These are phyloP conservation scores for Abrostola triplasia DNA, from an alignment of 2,888 invertebrate genomes.

Conservation along the genomic window DNA sequence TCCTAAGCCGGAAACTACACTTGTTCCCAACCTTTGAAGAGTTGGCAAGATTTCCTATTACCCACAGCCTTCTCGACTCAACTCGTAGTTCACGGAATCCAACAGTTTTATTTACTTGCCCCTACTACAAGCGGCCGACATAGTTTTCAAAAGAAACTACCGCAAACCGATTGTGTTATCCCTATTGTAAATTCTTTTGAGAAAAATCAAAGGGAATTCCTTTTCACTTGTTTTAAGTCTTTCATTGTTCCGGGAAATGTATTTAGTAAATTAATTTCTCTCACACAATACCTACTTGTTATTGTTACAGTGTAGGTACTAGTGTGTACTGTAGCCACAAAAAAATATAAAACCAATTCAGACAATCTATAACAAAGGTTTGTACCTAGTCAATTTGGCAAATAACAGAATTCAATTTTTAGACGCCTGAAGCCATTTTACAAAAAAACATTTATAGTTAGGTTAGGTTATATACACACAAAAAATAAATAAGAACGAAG, in stretches of 20 bases:
- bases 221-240: neutral
- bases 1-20: slow-evolving; percentile 65
- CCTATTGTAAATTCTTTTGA: slow-evolving; percentile 13
- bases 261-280: too few species aligned
- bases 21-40: slow-evolving; percentile 70
- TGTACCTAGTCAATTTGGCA: too few species aligned
- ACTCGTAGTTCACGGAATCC: slow-evolving; percentile 63
- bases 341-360: too few species aligned
- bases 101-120: slow-evolving; percentile 67
- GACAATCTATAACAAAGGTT: too few species aligned
- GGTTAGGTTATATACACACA: neutral
- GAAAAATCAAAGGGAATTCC: neutral
- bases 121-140: slow-evolving; percentile 49
- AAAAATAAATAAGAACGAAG: neutral
- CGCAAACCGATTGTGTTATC: slow-evolving; percentile 27
- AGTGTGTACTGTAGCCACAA: too few species aligned
- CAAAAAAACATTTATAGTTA: neutral
- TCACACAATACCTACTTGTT: too few species aligned
- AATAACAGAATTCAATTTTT: too few species aligned
- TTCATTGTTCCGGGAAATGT: neutral
- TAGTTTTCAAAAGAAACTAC: slow-evolving; percentile 42
- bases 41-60: slow-evolving; percentile 72
- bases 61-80: slow-evolving; percentile 58
- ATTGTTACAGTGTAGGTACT: too few species aligned
- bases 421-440: neutral